phyloP scores from a whole-genome alignment of 1,140 invertebrate species.

The Leptoteleia sp. region DNA sequence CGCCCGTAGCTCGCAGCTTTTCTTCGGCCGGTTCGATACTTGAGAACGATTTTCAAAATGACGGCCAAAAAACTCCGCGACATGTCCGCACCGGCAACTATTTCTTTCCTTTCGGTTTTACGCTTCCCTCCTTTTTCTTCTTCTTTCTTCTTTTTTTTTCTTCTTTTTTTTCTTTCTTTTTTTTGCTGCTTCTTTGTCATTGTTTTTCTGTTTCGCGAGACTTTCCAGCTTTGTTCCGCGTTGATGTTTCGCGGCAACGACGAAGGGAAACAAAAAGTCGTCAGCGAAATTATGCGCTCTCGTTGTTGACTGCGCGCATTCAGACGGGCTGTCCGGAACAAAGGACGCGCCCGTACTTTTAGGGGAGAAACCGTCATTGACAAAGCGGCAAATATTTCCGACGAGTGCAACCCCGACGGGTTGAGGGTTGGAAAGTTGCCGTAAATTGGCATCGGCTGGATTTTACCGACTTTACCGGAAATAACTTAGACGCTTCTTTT shows the following conservation, averaged over 20 bases:
- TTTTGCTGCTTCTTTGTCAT: too few relatives aligned
- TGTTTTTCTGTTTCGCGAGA: neutral
- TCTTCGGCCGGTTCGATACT: slow-evolving; percentile 23
- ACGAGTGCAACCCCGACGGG: slow-evolving; percentile 18
- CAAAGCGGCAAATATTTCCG: slow-evolving; percentile 22
- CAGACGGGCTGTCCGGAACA: slow-evolving; percentile 7
- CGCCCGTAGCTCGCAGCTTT: slow-evolving; percentile 5
- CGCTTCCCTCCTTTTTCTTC: too few relatives aligned
- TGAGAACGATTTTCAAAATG: slow-evolving; percentile 10
- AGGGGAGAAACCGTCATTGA: slow-evolving; percentile 15
- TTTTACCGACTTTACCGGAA: slow-evolving; percentile 19
- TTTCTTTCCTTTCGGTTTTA: too few relatives aligned
- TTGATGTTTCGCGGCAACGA: slow-evolving; percentile 9
- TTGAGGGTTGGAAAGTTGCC: slow-evolving; percentile 21
- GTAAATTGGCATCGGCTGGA: slow-evolving; percentile 11
- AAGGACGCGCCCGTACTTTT: slow-evolving; percentile 11
- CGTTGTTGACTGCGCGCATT: slow-evolving; percentile 22
- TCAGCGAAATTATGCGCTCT: slow-evolving; percentile 30
- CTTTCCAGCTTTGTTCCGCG: slow-evolving; percentile 7
- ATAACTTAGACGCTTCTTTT: slow-evolving; percentile 20
- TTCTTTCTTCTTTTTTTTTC: neutral
- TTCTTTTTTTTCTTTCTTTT: too few relatives aligned
- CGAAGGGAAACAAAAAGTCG: slow-evolving; percentile 19
- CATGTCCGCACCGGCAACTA: too few relatives aligned
- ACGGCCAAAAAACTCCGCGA: neutral